Evolutionary conservation across 2,888 invertebrate genomes (phyloP), one percentile per base, ranked within the genome.

Genomic region (Brenthis ino): DNA sequence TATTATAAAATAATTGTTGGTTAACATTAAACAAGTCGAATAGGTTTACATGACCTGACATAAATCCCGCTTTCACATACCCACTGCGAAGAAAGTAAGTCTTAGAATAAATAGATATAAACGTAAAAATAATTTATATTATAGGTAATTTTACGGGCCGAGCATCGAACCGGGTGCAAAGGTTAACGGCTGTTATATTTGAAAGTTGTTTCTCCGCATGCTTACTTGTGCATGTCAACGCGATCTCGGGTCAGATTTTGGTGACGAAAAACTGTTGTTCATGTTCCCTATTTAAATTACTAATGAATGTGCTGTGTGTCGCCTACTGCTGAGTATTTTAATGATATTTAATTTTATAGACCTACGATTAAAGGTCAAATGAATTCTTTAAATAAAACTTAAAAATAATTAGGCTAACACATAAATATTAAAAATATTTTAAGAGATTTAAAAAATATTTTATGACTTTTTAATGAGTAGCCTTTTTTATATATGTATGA

Each of bases 171-270:
- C 67, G 48, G 70, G 73, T 76, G 75, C 70, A 78, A 74, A 79
- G 81, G 80, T 81, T 77, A 79, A 77, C 77, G 69, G 73, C 76
- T 64, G 67, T 28, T 73, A 74, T 75, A 74, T 78, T 79, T 78
- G 80, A 79, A 79, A 80, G 80, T 80, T 77, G 79, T 79, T 75
- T 76, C 76, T 74, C 75, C 73, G 73, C 72, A 63, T 67, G 64
- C 55, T 60, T 63, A 63, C 28, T 64, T 68, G 70, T 68, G 57
- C 68, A 69, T 75, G 73, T 76, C 74, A 72, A 68, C 74, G 76
- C 64, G 72, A 74, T 71, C 72, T 74, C 74, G 70, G 77, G 77
- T 77, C 76, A 77, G 71, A 66, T 75, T 69, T 75, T 72, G 69
- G 64, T 70, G 74, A 73, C 70, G 54, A 68, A 37, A 57, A 71